Percentiles rank a stretch among this genome's conserved stretches.
These are phyloP conservation scores for Naja naja DNA, from an alignment of 2,113 vertebrate genomes.

Conservation along the genomic window DNA sequence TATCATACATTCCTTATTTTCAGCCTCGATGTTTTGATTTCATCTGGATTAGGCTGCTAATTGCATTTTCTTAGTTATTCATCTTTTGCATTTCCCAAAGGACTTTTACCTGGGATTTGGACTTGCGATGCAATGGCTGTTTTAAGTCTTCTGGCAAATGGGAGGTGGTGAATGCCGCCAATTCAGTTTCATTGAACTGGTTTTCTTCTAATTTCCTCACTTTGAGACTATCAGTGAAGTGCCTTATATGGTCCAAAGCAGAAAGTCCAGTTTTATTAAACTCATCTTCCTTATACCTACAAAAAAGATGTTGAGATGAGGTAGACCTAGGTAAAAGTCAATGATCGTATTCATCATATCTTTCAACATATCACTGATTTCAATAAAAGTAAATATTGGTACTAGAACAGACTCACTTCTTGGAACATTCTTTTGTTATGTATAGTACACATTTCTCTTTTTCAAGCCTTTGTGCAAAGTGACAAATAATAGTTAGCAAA, in stretches of 20 bases:
- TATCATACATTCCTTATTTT: neutral
- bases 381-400: neutral
- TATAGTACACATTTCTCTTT: neutral
- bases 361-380: neutral
- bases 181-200: conserved; percentile 84
- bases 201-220: conserved; percentile 91
- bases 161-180: conserved; percentile 80
- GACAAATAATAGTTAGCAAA: neutral
- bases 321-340: neutral
- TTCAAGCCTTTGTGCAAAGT: neutral
- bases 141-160: conserved; percentile 89
- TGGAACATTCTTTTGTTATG: neutral
- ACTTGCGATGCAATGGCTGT: conserved; percentile 94
- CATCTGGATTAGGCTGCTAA: neutral
- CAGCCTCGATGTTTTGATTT: neutral
- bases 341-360: neutral
- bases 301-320: conserved; percentile 38
- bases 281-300: conserved; percentile 88
- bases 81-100: neutral
- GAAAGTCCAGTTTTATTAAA: conserved; percentile 86
- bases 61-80: neutral
- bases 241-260: conserved; percentile 92
- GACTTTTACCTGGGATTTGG: conserved; percentile 92
- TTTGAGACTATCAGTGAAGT: conserved; percentile 90
- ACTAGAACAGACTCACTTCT: neutral